Base-by-base conservation (phyloP, 2,113 vertebrate genomes). In the Oreochromis aureus region DNA sequence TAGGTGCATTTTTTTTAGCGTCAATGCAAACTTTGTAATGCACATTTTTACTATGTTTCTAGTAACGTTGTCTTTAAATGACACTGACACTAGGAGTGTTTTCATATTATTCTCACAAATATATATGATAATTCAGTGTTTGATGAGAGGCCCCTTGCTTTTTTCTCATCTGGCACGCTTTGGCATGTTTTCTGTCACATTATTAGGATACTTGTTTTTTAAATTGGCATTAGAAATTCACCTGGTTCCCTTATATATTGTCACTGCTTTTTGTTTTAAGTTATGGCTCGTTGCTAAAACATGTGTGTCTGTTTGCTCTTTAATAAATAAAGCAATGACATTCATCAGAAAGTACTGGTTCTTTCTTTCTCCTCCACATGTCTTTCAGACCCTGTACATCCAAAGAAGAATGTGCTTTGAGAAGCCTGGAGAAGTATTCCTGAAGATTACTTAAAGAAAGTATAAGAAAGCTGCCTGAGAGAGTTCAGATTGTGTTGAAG, bases 221-320 rank as follows among this genome's bases (percentile, higher is more conserved):
- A 4, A 13, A 9, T 18, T 51, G 48, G 16, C 15, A 48, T 51
- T 51, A 7, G 3, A 15, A 16, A 6, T 15, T 18, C 16, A 8
- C 16, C 48, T 16, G 46, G 46, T 48, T 1, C 0, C 32, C 27
- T 36, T 66, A n/a, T 66, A 39, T 66, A n/a, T 36, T n/a, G 61
- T n/a, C 10, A 66, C 18, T 66, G 61, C 4, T 66, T 36, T 36
- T 39, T 66, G 10, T 39, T n/a, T n/a, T 1, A 36, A 4, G 0
- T 36, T 39, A 39, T 1, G 2, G 32, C 19, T 39, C 0, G 39
- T 66, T 0, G 34, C 2, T 66, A n/a, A n/a, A 66, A 39, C 18
- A 34, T 19, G 2, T 63, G 19, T 10, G 59, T 63, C 32, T n/a
- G 1, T 66, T 12, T 7, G 19, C 11, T 39, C 19, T 69, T 39